phyloP scores from a whole-genome alignment of 2,797 vertebrate species.

The Tokudaia muenninki region DNA sequence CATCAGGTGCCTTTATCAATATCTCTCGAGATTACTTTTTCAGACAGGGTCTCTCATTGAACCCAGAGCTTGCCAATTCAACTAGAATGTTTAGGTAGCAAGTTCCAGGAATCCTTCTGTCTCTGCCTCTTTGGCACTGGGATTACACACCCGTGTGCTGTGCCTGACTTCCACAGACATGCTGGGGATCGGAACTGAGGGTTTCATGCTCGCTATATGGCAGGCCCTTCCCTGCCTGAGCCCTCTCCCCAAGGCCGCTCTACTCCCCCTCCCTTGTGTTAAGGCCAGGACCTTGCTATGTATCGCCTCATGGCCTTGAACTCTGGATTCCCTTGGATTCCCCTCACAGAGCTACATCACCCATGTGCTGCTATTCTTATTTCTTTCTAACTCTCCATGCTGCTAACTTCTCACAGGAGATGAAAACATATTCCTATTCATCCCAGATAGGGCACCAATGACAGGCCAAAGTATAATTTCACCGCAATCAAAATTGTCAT shows the following conservation, averaged over 20 bases:
- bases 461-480: neutral
- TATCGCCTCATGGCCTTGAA: neutral
- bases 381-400: neutral
- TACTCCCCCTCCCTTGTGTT: neutral
- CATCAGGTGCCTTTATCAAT: too few relatives aligned
- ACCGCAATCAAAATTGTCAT: neutral
- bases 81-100: neutral
- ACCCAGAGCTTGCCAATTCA: neutral
- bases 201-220: neutral
- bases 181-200: neutral
- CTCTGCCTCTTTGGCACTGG: neutral
- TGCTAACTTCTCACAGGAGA: neutral
- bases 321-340: neutral
- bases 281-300: neutral
- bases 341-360: neutral
- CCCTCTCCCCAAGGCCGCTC: neutral
- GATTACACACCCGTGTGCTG: neutral
- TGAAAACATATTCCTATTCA: neutral
- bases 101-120: too few relatives aligned
- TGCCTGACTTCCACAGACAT: neutral
- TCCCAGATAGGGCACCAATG: neutral
- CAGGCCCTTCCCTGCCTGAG: too few relatives aligned
- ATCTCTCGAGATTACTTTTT: too few relatives aligned
- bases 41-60: neutral
- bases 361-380: neutral